Evolutionary conservation across 2,888 invertebrate genomes (phyloP), one percentile per base, ranked within the genome.

Genomic region (Autographa pulchrina): DNA sequence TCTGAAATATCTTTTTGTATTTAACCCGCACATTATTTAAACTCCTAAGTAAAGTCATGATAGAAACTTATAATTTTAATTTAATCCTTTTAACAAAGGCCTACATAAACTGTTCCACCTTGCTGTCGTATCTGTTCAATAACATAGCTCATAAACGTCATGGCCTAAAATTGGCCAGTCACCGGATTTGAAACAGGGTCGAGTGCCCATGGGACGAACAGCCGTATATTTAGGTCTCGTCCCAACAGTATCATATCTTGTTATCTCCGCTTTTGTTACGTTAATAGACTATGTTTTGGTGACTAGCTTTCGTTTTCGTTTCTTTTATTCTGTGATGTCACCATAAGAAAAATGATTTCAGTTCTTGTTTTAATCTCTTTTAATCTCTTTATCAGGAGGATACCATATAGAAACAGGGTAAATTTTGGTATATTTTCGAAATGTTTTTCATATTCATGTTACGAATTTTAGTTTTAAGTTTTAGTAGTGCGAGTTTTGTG

Each of bases 221-320:
- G 54, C 13, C 54, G 54, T 20, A n/a, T n/a, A 56, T 56, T 56
- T 56, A 56, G 54, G 25, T 56, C 20, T 56, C 20, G 54, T 56
- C 25, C 20, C 54, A 11, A 20, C 20, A 11, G 25, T 9, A 56
- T 25, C 54, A 25, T 11, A 13, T 20, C 54, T 25, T 20, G 20
- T 56, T 56, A 56, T 56, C 18, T 25, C 1, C 8, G 4, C 25
- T 25, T 56, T 56, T 13, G 25, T 56, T 8, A 11, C 25, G 25
- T 20, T 25, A 56, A 56, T 56, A 8, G 7, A n/a, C 7, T 48
- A 48, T n/a, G 48, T 48, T n/a, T 48, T 48, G n/a, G 6, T 48
- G 7, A 5, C 8, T n/a, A 16, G 48, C 7, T n/a, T n/a, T 48
- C 1, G 48, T 1, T 48, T 1, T 14, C 43, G 16, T n/a, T 48